Evolutionary conservation across 2,113 vertebrate species (phyloP).

Genomic region (Etheostoma cragini): DNA sequence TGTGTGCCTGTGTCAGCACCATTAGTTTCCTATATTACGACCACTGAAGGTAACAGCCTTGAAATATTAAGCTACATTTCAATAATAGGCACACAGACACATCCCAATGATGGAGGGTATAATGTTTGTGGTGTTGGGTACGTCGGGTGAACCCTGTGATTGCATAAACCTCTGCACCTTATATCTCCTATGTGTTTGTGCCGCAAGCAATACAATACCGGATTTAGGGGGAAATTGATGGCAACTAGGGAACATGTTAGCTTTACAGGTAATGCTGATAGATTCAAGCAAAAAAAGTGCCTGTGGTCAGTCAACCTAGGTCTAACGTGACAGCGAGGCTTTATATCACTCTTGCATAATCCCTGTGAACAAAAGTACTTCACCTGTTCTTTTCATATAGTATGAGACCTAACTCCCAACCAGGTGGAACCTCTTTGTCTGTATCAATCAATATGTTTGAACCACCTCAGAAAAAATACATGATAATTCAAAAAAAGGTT

Average conservation of each 20-base stretch:
- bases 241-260: not conserved
- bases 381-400: slow-evolving; percentile 63
- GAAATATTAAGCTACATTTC: not conserved
- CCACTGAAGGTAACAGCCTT: not conserved
- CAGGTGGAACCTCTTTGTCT: slow-evolving; percentile 49
- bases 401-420: slow-evolving; percentile 52
- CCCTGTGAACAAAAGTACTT: slow-evolving; percentile 17
- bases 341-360: slow-evolving; percentile 11
- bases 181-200: not conserved
- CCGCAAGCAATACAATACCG: not conserved
- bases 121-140: not conserved
- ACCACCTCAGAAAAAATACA: slow-evolving; percentile 54
- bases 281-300: slow-evolving; percentile 3
- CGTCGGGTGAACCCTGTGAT: slow-evolving; percentile 1
- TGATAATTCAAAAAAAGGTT: slow-evolving; percentile 57
- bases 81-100: not conserved
- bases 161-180: slow-evolving; percentile 4
- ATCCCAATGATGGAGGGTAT: not conserved
- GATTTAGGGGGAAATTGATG: slow-evolving; percentile 1
- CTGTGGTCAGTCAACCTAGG: not conserved
- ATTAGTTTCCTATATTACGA: not conserved
- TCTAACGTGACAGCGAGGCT: not conserved
- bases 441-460: slow-evolving; percentile 69
- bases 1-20: not conserved
- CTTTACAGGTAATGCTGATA: not conserved